Evolutionary conservation across 2,888 invertebrate species (phyloP).

Genomic region (Fragum fragum): DNA sequence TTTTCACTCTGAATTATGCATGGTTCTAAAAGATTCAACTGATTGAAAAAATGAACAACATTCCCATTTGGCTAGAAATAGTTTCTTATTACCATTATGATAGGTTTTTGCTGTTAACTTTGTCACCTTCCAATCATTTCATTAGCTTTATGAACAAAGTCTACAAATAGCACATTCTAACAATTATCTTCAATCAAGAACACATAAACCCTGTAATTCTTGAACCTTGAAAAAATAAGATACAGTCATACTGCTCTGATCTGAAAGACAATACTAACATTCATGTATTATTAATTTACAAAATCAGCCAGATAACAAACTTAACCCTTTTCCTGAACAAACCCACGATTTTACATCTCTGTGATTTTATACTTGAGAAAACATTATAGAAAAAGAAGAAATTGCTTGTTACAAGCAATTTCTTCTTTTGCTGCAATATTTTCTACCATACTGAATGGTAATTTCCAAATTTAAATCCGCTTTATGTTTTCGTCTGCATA

Average conservation of each 20-base stretch:
- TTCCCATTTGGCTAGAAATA: not conserved
- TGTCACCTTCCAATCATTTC: not conserved
- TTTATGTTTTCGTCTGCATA: no score
- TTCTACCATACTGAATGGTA: no score
- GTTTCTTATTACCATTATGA: not conserved
- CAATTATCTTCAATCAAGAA: not conserved
- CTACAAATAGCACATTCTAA: not conserved
- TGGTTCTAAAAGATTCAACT: no score
- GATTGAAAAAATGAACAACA: no score
- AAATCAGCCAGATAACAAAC: not conserved
- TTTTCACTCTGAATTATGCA: no score
- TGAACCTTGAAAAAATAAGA: not conserved
- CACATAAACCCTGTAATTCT: not conserved
- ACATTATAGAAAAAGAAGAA: no score
- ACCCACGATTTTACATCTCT: no score
- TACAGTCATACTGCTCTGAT: not conserved
- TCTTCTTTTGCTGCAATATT: no score
- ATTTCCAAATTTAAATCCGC: no score
- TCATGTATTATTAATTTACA: conserved; percentile 3
- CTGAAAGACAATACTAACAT: not conserved
- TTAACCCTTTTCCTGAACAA: not conserved
- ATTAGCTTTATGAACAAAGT: conserved; percentile 3
- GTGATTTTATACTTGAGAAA: no score
- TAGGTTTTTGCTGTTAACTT: not conserved
- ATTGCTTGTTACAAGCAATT: no score